Conservation (phyloP, 2,888 invertebrate species). For the Acleris literana region DNA sequence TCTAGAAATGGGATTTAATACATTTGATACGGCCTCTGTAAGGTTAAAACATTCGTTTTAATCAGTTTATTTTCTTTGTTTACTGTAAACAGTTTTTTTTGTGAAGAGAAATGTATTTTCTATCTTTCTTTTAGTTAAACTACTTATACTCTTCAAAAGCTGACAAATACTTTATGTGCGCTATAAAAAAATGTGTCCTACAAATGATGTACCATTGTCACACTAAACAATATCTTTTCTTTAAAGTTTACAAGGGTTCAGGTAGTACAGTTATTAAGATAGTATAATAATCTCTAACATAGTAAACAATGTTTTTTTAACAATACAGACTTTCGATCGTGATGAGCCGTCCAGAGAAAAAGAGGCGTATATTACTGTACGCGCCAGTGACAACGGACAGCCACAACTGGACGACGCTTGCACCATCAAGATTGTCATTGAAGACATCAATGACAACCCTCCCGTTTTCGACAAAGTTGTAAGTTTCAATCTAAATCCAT, state of each 20-base stretch:
- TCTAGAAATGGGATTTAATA: too few relatives aligned
- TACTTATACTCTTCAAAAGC: too few relatives aligned
- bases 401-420: constrained; percentile 96
- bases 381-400: constrained; percentile 96
- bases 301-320: constrained; percentile 7
- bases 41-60: too few relatives aligned
- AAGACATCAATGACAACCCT: constrained; percentile 96
- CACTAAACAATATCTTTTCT: neutral
- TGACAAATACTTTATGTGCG: too few relatives aligned
- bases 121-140: too few relatives aligned
- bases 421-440: constrained; percentile 94
- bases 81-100: too few relatives aligned
- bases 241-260: constrained; percentile 25
- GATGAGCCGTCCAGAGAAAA: constrained; percentile 94
- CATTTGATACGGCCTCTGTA: too few relatives aligned
- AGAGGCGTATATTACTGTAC: constrained; percentile 93
- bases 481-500: constrained; percentile 61
- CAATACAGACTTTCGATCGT: constrained; percentile 90
- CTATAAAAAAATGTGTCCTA: neutral
- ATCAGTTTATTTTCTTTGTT: too few relatives aligned
- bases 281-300: neutral
- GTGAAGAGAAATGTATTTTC: too few relatives aligned
- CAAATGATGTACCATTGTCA: too few relatives aligned
- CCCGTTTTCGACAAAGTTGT: constrained; percentile 92
- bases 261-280: constrained; percentile 16